Conservation (phyloP, 2,797 vertebrate species). For the Poeciliopsis paucimaculata region DNA sequence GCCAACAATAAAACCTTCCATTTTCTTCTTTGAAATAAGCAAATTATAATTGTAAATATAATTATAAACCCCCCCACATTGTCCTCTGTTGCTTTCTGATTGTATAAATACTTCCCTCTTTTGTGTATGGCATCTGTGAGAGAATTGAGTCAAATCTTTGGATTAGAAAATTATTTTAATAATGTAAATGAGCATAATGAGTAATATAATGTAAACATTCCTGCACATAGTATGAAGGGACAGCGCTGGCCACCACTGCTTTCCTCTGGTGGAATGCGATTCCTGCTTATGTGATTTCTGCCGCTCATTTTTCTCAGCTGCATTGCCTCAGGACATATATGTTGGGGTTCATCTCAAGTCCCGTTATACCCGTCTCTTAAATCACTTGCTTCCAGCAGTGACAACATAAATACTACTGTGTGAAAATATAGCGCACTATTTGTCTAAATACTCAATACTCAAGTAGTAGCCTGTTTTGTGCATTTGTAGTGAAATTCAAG, state of each 20-base stretch:
- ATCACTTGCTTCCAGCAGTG: slow-evolving; percentile 12
- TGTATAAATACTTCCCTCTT: not conserved
- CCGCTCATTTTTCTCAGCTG: slow-evolving; percentile 35
- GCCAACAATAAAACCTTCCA: not conserved
- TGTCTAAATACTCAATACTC: not conserved
- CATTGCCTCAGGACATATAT: slow-evolving; percentile 13
- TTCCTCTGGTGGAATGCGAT: slow-evolving; percentile 25
- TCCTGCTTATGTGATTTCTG: slow-evolving; percentile 41
- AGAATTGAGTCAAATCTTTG: not conserved
- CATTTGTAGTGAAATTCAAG: not conserved
- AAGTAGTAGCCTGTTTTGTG: not conserved
- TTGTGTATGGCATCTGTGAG: not conserved
- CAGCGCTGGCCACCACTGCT: not conserved
- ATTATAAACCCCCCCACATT: too few species aligned
- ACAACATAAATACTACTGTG: slow-evolving; percentile 7
- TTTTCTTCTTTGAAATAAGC: not conserved
- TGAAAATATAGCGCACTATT: not conserved
- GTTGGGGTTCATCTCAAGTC: slow-evolving; percentile 15
- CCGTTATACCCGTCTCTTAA: slow-evolving; percentile 25
- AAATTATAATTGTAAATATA: not conserved
- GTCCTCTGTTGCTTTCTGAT: not conserved
- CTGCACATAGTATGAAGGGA: slow-evolving; percentile 12
- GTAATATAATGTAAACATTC: slow-evolving; percentile 3
- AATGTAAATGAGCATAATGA: not conserved
- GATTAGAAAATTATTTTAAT: slow-evolving; percentile 6